A percentile compares a stretch with the other conserved stretches of the same genome.
Evolutionary conservation across 2,113 vertebrate species (phyloP).

Genomic region (Tonatia bakeri): DNA sequence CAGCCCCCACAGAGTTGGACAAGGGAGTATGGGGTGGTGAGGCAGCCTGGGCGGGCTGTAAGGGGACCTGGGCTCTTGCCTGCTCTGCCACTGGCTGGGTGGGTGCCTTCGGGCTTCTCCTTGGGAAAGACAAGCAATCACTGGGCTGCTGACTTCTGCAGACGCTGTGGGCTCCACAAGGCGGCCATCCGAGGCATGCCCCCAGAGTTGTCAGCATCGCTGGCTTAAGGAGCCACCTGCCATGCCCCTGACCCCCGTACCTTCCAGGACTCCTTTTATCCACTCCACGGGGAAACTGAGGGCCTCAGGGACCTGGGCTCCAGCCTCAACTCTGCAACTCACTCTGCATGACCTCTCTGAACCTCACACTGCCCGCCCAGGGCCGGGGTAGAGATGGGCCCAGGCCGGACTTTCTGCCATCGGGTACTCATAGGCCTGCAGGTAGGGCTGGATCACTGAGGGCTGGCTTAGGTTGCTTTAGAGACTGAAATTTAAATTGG

Average conservation of each 20-base stretch:
- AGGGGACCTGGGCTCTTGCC: neutral
- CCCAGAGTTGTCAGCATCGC: neutral
- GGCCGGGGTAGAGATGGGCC: neutral
- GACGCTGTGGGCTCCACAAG: neutral
- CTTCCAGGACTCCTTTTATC: neutral
- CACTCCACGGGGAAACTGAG: neutral
- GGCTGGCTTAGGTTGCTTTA: neutral
- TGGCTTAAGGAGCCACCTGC: neutral
- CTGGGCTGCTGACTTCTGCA: neutral
- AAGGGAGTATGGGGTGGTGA: neutral
- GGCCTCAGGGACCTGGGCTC: neutral
- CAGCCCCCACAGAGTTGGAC: neutral
- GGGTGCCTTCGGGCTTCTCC: neutral
- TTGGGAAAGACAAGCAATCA: neutral
- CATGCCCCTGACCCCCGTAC: accelerated
- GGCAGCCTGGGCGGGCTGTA: neutral
- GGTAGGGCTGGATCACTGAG: neutral
- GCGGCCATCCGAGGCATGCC: neutral
- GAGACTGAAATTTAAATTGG: neutral
- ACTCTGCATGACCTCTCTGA: neutral
- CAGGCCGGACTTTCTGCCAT: neutral
- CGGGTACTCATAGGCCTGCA: accelerated
- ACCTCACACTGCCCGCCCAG: neutral
- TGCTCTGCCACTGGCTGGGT: neutral
- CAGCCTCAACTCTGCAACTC: neutral